Evolutionary conservation across 2,113 vertebrate species (phyloP).

Genomic region (Coracopsis vasa): DNA sequence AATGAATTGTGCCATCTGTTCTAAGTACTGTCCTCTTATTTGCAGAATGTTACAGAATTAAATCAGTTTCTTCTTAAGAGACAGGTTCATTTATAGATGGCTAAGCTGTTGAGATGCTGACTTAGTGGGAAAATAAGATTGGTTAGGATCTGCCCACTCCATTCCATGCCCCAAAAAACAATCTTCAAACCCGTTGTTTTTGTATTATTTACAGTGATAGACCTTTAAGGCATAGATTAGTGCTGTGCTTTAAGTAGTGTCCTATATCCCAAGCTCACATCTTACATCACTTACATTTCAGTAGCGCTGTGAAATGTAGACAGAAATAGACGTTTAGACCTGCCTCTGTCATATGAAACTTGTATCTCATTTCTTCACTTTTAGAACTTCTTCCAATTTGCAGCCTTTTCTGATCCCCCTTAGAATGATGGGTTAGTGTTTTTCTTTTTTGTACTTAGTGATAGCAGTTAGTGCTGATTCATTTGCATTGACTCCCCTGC

Average conservation of each 20-base stretch:
- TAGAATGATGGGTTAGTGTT: not conserved
- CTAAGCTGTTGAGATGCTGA: not conserved
- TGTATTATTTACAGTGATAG: not conserved
- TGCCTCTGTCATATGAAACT: not conserved
- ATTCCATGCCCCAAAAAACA: not conserved
- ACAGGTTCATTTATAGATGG: not conserved
- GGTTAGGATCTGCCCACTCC: not conserved
- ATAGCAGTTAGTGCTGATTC: not conserved
- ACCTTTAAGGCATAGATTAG: not conserved
- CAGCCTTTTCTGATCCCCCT: not conserved
- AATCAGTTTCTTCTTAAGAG: not conserved
- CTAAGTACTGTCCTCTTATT: not conserved
- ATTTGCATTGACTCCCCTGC: not conserved
- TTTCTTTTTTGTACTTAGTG: not conserved
- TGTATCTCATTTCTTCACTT: not conserved
- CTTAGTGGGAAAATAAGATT: not conserved
- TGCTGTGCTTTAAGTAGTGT: not conserved
- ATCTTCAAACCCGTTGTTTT: not conserved
- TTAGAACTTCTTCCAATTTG: not conserved
- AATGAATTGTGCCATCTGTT: not conserved
- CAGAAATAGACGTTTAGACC: not conserved
- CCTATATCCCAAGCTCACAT: not conserved
- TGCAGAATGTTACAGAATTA: not conserved
- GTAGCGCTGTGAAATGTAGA: not conserved
- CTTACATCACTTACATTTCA: not conserved